These are phyloP conservation scores for Bellardia bayeri DNA, from an alignment of 2,888 invertebrate genomes.

Conservation along the genomic window DNA sequence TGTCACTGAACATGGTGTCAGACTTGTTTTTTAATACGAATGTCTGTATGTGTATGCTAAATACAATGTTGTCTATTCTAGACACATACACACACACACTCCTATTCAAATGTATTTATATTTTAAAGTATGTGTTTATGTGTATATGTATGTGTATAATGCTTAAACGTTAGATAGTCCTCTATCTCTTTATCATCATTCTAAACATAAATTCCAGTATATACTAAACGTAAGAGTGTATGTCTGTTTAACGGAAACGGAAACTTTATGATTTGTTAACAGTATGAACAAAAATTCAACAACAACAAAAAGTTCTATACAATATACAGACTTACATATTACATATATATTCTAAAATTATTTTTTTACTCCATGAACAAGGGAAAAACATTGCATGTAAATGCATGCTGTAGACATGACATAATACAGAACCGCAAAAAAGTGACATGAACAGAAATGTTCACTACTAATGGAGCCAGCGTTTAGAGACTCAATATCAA, in stretches of 20 bases:
- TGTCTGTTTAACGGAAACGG: constrained; percentile 65
- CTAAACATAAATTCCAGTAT: constrained; percentile 45
- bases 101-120: constrained; percentile 20
- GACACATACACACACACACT: not conserved
- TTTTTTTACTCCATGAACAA: constrained; percentile 33
- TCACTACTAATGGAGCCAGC: constrained; percentile 58
- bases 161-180: constrained; percentile 43
- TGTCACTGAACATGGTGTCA: constrained; percentile 70
- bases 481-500: constrained; percentile 58
- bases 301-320: constrained; percentile 22
- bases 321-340: constrained; percentile 11
- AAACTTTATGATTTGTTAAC: constrained; percentile 73
- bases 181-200: constrained; percentile 47
- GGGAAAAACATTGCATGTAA: constrained; percentile 62
- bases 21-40: constrained; percentile 42
- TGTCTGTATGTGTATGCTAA: not conserved
- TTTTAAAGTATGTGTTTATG: not conserved
- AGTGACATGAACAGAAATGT: constrained; percentile 41
- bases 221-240: constrained; percentile 18
- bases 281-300: constrained; percentile 36
- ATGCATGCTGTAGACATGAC: constrained; percentile 71
- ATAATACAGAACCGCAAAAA: constrained; percentile 70
- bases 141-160: constrained; percentile 11
- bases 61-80: constrained; percentile 46
- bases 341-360: constrained; percentile 33